Conservation (phyloP, 2,888 invertebrate genomes). For the Fragum fragum region DNA sequence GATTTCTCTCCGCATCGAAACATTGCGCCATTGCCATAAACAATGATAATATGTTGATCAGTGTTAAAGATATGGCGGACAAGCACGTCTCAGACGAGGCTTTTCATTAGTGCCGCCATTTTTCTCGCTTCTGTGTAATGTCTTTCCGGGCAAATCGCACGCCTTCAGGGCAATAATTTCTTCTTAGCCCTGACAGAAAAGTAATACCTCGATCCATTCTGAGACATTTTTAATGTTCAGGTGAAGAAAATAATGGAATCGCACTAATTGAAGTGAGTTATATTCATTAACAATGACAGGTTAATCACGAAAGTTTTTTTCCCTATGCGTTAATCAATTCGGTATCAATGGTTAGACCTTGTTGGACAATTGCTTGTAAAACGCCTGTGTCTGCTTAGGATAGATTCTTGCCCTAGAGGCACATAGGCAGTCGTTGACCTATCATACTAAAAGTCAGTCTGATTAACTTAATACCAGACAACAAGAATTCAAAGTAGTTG, state of each 20-base stretch:
- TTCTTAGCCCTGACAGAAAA: conserved; percentile 34
- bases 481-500: no score
- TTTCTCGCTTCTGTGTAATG: conserved; percentile 33
- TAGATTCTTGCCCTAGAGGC: no score
- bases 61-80: conserved; percentile 28
- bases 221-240: conserved; percentile 28
- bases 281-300: conserved; percentile 18
- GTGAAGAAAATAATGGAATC: conserved; percentile 28
- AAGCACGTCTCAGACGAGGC: conserved; percentile 31
- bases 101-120: conserved; percentile 31
- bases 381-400: no score
- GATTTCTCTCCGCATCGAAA: conserved; percentile 20
- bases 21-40: conserved; percentile 31
- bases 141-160: conserved; percentile 28
- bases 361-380: no score
- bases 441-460: no score
- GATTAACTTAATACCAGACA: no score
- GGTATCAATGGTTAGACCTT: no score
- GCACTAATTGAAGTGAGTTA: conserved; percentile 19
- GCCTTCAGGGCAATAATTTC: conserved; percentile 27
- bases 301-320: conserved; percentile 17
- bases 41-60: conserved; percentile 31
- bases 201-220: conserved; percentile 23
- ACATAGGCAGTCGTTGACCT: no score
- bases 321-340: background rate